Evolutionary conservation across 2,797 vertebrate genomes (phyloP).

Genomic region (Prionace glauca): DNA sequence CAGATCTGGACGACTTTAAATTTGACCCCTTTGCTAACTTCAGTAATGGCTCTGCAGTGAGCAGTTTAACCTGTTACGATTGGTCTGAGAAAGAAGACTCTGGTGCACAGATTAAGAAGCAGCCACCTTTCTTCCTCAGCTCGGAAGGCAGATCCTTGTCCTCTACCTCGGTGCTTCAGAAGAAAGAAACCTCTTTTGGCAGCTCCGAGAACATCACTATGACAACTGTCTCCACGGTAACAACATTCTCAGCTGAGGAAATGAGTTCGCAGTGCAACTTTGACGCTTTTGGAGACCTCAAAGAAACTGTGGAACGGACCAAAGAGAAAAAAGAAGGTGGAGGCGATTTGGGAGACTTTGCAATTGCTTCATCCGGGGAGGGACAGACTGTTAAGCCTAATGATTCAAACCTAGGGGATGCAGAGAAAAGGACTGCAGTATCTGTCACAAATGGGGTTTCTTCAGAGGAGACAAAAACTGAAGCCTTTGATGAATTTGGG

Average conservation of each 20-base stretch:
- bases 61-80: slow-evolving; percentile 74
- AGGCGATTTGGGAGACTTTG: slow-evolving; percentile 74
- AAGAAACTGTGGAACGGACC: slow-evolving; percentile 41
- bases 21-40: slow-evolving; percentile 76
- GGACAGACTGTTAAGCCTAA: slow-evolving; percentile 58
- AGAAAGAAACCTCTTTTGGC: slow-evolving; percentile 76
- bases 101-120: slow-evolving; percentile 62
- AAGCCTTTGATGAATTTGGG: slow-evolving; percentile 75
- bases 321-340: slow-evolving; percentile 51
- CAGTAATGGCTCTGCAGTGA: slow-evolving; percentile 60
- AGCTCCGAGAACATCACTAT: slow-evolving; percentile 76
- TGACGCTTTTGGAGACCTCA: slow-evolving; percentile 68
- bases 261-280: slow-evolving; percentile 59
- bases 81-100: slow-evolving; percentile 81
- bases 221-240: slow-evolving; percentile 65
- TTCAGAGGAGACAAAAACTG: slow-evolving; percentile 49
- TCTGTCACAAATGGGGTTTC: slow-evolving; percentile 17
- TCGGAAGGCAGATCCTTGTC: slow-evolving; percentile 58
- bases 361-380: slow-evolving; percentile 60
- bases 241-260: slow-evolving; percentile 66
- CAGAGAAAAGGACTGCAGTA: slow-evolving; percentile 38
- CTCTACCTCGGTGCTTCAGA: slow-evolving; percentile 64
- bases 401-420: slow-evolving; percentile 43
- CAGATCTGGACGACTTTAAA: slow-evolving; percentile 88
- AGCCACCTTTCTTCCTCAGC: slow-evolving; percentile 52